Conservation (phyloP, 2,113 vertebrate genomes). For the Syrrhaptes paradoxus region DNA sequence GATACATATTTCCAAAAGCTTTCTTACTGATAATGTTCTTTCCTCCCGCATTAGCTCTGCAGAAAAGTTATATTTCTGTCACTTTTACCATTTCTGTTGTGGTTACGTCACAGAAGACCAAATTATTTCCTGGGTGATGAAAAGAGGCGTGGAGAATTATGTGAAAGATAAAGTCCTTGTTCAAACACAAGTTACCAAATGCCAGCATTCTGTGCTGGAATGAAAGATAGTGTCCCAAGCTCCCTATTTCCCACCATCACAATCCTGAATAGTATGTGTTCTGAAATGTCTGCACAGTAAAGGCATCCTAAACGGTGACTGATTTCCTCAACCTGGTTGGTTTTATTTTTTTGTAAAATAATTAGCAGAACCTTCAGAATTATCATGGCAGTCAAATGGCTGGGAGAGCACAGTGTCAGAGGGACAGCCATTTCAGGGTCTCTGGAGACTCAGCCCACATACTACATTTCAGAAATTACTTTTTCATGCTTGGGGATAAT, state of each 20-base stretch:
- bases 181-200: not conserved
- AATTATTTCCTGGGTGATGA: not conserved
- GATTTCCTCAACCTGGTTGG: not conserved
- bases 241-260: not conserved
- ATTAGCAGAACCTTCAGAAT: not conserved
- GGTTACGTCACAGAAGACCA: not conserved
- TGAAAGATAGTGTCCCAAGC: not conserved
- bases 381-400: not conserved
- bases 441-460: not conserved
- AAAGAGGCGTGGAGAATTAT: not conserved
- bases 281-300: not conserved
- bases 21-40: not conserved
- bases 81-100: not conserved
- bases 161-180: not conserved
- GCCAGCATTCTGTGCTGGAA: not conserved
- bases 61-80: not conserved
- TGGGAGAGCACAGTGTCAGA: not conserved
- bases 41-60: not conserved
- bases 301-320: not conserved
- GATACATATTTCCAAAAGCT: not conserved
- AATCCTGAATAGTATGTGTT: not conserved
- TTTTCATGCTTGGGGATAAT: not conserved
- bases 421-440: not conserved
- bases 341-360: not conserved
- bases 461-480: not conserved